Evolutionary conservation across 2,888 invertebrate genomes (phyloP), one percentile per base, ranked within the genome.

Genomic region (Onthophagus sagittarius): DNA sequence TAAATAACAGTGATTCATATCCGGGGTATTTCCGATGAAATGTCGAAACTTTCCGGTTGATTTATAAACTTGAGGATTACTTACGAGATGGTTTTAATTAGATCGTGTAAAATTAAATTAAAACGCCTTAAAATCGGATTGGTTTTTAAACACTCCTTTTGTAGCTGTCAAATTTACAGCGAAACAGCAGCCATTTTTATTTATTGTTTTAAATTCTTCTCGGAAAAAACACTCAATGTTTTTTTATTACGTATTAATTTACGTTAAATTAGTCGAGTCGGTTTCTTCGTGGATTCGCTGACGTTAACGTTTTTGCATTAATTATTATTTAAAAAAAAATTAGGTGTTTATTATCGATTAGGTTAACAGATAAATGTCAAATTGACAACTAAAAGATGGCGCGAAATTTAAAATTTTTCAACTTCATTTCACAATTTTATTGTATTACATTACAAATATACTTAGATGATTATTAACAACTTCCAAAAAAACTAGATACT

Each of bases 171-270:
- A 67, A 67, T 67, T 67, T 23, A 67, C 67, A 67, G 23, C 3
- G 23, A 67, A 67, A 14, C 31, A 67, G 67, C 67, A 23, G 67
- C 67, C 67, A 67, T 67, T 67, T 67, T 67, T 67, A 67, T 67
- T 67, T 67, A 67, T 67, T 67, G 67, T 67, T 67, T 63, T 67
- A 67, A 67, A 67, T 67, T 67, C 67, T 15, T 53, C 4, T 23
- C 23, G 23, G 23, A 2, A 11, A 53, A 53, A 53, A 53, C 39
- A 53, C 39, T n/a, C 9, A 11, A 53, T 9, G 5, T 53, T 53
- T 2, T 2, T 23, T 23, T 23, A 23, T 23, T 23, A 3, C 23
- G 1, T 23, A 23, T 23, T 23, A 53, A 53, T 53, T 53, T 4
- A 53, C 39, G 2, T 9, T 53, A 9, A 53, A 53, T 53, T 2